Percentiles rank a stretch among this genome's conserved stretches.
These are phyloP conservation scores for Chrysotoxum bicinctum DNA, from an alignment of 2,888 invertebrate genomes.

Conservation along the genomic window DNA sequence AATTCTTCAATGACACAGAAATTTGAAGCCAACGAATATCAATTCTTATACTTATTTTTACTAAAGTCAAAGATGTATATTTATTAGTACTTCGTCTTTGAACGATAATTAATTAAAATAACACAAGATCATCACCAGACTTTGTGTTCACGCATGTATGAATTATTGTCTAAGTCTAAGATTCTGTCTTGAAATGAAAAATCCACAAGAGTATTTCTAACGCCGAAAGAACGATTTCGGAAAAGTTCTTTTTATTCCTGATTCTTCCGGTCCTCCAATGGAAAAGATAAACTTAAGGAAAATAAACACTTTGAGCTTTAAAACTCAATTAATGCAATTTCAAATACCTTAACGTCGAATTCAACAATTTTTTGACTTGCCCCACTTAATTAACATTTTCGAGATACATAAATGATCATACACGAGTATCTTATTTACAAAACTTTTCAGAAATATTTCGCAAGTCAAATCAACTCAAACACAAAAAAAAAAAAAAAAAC, in stretches of 20 bases:
- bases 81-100: too few species aligned
- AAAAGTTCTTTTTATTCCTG: neutral
- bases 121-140: too few species aligned
- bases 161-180: too few species aligned
- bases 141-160: too few species aligned
- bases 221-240: neutral
- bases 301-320: too few species aligned
- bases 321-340: neutral
- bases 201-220: too few species aligned
- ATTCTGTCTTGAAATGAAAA: too few species aligned
- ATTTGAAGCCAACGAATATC: too few species aligned
- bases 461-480: conserved; percentile 31
- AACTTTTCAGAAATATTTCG: conserved; percentile 45
- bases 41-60: too few species aligned
- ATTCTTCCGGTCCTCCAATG: neutral
- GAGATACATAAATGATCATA: neutral
- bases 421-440: conserved; percentile 24
- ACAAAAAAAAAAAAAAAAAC: conserved; percentile 27
- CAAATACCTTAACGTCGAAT: neutral
- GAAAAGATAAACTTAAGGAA: neutral
- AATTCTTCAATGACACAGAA: too few species aligned
- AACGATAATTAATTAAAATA: too few species aligned
- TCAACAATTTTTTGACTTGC: conserved; percentile 15
- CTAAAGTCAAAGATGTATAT: too few species aligned
- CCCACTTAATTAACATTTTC: conserved; percentile 44